phyloP scores from a whole-genome alignment of 2,888 invertebrate species.

The Salticus scenicus region DNA sequence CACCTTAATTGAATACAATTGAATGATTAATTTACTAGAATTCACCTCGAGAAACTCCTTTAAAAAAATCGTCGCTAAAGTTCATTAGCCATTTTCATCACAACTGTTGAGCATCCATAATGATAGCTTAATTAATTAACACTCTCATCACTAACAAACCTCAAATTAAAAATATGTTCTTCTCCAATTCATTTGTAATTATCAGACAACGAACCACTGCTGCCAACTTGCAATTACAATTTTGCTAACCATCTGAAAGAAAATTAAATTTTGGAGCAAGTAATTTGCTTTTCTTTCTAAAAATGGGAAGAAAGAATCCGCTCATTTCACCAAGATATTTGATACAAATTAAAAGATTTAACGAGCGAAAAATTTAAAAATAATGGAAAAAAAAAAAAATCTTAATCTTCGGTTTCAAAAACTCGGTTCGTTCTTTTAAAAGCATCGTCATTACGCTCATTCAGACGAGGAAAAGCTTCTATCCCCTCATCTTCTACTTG shows the following conservation, averaged over 20 bases:
- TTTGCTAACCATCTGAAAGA: constrained; percentile 25
- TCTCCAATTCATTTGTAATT: constrained; percentile 42
- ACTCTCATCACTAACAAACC: constrained; percentile 36
- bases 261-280: constrained; percentile 58
- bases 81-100: constrained; percentile 6
- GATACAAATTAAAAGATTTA: constrained; percentile 69
- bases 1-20: too few relatives aligned
- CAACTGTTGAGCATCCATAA: constrained; percentile 48
- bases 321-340: constrained; percentile 35
- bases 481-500: constrained; percentile 16
- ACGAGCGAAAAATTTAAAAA: constrained; percentile 41
- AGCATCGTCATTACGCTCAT: constrained; percentile 57
- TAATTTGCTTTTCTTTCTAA: constrained; percentile 61
- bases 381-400: constrained; percentile 42
- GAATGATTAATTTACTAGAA: too few relatives aligned
- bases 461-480: constrained; percentile 44
- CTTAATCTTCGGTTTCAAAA: constrained; percentile 62
- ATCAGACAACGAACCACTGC: constrained; percentile 34
- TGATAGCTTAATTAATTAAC: constrained; percentile 66
- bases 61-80: background rate
- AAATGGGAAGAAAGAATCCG: background rate
- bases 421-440: constrained; percentile 42
- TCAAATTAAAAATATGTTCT: constrained; percentile 50
- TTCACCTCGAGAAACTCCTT: too few relatives aligned
- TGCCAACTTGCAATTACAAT: constrained; percentile 52